Conservation (phyloP, 2,888 invertebrate genomes). For the Nephrotoma appendiculata region DNA sequence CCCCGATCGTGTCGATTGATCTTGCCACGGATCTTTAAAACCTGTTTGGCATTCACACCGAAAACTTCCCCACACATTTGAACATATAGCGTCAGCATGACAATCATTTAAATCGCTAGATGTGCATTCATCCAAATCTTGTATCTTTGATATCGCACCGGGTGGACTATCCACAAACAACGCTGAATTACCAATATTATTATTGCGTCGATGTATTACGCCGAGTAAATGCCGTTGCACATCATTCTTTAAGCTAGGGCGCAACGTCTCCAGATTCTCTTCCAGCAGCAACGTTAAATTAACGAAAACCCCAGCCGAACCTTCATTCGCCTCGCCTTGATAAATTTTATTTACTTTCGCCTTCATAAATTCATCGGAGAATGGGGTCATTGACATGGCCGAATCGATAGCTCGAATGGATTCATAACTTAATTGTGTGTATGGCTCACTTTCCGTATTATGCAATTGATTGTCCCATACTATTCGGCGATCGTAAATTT, state of each 20-base stretch:
- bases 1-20: conserved; percentile 52
- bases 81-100: conserved; percentile 59
- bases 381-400: conserved; percentile 83
- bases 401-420: conserved; percentile 79
- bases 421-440: conserved; percentile 70
- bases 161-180: conserved; percentile 71
- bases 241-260: conserved; percentile 53
- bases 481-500: conserved; percentile 63
- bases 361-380: conserved; percentile 74
- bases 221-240: conserved; percentile 73
- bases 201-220: conserved; percentile 66
- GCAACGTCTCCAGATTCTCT: conserved; percentile 56
- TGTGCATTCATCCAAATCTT: conserved; percentile 77
- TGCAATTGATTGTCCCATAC: conserved; percentile 61
- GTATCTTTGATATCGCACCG: conserved; percentile 60
- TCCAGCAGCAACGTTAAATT: conserved; percentile 70
- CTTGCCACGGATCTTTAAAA: conserved; percentile 57
- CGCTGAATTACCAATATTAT: conserved; percentile 78
- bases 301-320: conserved; percentile 63
- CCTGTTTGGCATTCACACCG: conserved; percentile 57
- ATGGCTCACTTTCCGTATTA: conserved; percentile 65
- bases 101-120: conserved; percentile 74
- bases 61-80: conserved; percentile 67
- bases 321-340: conserved; percentile 49
- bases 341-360: conserved; percentile 68